phyloP scores from a whole-genome alignment of 1,140 invertebrate species.

The Aphelenchoides besseyi region DNA sequence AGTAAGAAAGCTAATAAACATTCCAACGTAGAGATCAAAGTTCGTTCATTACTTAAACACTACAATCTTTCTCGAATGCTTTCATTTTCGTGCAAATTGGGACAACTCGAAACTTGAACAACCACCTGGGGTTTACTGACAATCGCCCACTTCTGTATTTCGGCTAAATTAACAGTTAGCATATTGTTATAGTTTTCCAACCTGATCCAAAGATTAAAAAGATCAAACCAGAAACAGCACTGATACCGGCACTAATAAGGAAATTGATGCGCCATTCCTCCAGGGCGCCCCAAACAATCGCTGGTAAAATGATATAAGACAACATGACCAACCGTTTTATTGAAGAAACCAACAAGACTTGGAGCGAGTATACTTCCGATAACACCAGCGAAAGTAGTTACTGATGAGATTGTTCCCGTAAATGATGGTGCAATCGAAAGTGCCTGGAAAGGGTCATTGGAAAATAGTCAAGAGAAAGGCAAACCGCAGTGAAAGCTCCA shows the following conservation, averaged over 20 bases:
- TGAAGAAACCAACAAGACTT: neutral
- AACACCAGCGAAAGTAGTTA: neutral
- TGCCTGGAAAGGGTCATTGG: neutral
- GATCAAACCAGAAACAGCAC: neutral
- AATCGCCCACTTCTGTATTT: conserved; percentile 1
- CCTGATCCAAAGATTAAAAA: conserved; percentile 7
- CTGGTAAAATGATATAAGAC: neutral
- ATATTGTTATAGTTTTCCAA: neutral
- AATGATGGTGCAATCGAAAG: conserved; percentile 18
- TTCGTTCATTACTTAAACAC: neutral
- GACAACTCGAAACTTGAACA: neutral
- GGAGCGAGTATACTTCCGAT: neutral
- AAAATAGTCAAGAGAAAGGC: neutral
- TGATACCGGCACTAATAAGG: neutral
- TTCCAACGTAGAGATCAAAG: neutral
- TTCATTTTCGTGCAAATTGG: neutral
- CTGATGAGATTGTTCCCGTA: conserved; percentile 20
- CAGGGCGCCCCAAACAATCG: neutral
- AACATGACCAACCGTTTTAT: neutral
- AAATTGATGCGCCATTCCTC: neutral
- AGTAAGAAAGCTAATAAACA: too few relatives aligned
- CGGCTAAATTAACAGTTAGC: neutral
- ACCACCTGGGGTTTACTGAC: neutral
- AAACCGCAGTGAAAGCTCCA: conserved; percentile 15
- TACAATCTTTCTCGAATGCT: neutral